Percentiles rank a stretch among this genome's conserved stretches.
Evolutionary conservation across 2,797 vertebrate species (phyloP).

Genomic region (Poeciliopsis presidionis): DNA sequence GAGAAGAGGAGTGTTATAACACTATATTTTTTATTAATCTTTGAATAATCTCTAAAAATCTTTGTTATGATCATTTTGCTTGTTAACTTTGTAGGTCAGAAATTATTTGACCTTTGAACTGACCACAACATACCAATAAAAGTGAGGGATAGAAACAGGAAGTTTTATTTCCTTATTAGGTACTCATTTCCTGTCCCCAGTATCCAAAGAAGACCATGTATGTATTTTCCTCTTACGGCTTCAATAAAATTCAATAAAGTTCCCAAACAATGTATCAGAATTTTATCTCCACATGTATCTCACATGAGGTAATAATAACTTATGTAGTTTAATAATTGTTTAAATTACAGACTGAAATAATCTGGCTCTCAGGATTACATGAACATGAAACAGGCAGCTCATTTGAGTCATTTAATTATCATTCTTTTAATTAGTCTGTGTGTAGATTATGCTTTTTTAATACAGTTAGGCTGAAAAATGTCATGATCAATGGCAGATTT

Average conservation of each 20-base stretch:
- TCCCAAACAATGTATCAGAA: background rate
- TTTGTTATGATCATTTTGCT: background rate
- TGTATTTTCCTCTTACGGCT: slow-evolving; percentile 34
- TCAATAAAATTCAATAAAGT: background rate
- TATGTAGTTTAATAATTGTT: background rate
- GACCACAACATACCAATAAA: background rate
- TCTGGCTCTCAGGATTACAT: background rate
- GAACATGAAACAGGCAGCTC: background rate
- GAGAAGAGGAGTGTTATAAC: slow-evolving; percentile 13
- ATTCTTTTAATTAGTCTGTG: background rate
- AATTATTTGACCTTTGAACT: slow-evolving; percentile 4
- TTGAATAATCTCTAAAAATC: background rate
- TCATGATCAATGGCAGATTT: background rate
- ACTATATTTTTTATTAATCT: background rate
- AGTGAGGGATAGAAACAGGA: background rate
- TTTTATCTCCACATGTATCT: background rate
- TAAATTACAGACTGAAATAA: background rate
- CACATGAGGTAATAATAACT: background rate
- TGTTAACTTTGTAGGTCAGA: slow-evolving; percentile 2
- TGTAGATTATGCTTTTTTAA: background rate
- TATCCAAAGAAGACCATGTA: background rate
- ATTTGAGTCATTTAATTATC: background rate
- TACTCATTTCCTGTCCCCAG: slow-evolving; percentile 24
- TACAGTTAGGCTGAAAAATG: background rate
- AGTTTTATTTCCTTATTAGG: slow-evolving; percentile 37